Evolutionary conservation across 2,888 invertebrate species (phyloP).

Genomic region (Epsilonema sp.): DNA sequence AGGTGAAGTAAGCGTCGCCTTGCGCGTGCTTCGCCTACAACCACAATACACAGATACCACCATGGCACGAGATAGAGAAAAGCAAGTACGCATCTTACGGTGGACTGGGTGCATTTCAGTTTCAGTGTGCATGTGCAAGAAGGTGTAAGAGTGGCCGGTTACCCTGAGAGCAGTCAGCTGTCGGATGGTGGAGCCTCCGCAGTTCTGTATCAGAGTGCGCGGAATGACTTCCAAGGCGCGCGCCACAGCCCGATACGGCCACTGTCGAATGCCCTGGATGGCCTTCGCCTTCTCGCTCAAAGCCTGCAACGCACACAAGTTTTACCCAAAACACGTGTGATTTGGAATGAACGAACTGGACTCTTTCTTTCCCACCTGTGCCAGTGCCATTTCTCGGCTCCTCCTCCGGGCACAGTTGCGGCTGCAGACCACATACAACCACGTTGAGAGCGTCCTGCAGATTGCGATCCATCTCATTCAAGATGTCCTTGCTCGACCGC

Average conservation of each 20-base stretch:
- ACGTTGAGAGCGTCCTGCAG: slow-evolving; percentile 85
- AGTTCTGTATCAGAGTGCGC: slow-evolving; percentile 87
- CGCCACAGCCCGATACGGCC: slow-evolving; percentile 83
- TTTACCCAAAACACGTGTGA: no score
- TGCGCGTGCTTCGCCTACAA: slow-evolving; percentile 58
- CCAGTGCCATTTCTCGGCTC: slow-evolving; percentile 88
- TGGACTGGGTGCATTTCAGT: not conserved
- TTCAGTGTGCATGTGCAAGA: slow-evolving; percentile 8
- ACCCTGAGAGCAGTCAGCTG: slow-evolving; percentile 75
- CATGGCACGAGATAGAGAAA: no score
- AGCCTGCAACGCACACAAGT: slow-evolving; percentile 9
- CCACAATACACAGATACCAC: no score
- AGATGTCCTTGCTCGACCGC: slow-evolving; percentile 89
- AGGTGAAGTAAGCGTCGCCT: slow-evolving; percentile 42
- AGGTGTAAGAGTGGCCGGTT: no score
- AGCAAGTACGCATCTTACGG: not conserved
- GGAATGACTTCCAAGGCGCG: slow-evolving; percentile 91
- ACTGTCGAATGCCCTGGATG: slow-evolving; percentile 53
- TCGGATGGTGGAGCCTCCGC: slow-evolving; percentile 88
- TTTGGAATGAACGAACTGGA: not conserved
- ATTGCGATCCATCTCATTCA: slow-evolving; percentile 51
- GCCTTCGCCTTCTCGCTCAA: slow-evolving; percentile 57
- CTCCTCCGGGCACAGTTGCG: slow-evolving; percentile 80
- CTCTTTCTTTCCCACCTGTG: slow-evolving; percentile 42
- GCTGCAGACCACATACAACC: slow-evolving; percentile 66